Evolutionary conservation across 2,113 vertebrate species (phyloP).

Genomic region (Oreotragus oreotragus): DNA sequence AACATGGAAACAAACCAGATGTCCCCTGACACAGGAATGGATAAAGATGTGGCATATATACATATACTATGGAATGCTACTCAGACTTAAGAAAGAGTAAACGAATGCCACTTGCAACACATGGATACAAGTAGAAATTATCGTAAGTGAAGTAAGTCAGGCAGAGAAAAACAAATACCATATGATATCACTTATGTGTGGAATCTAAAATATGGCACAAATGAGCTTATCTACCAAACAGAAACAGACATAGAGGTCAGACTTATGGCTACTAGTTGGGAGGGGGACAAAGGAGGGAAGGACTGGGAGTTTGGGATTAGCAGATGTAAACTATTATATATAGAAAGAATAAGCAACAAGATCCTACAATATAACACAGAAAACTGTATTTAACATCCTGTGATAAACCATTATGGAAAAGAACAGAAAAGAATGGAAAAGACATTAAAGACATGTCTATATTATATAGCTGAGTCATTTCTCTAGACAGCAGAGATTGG

Average conservation of each 20-base stretch:
- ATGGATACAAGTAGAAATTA: neutral
- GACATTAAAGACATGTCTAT: neutral
- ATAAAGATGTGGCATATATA: neutral
- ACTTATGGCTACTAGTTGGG: neutral
- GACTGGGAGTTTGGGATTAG: neutral
- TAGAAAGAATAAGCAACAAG: neutral
- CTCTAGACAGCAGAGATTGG: neutral
- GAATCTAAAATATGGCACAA: neutral
- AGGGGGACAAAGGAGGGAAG: neutral
- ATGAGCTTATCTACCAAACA: neutral
- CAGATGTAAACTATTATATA: neutral
- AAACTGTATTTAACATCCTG: neutral
- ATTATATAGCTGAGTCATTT: neutral
- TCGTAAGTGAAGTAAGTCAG: neutral
- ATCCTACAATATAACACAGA: neutral
- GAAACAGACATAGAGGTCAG: neutral
- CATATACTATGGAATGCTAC: neutral
- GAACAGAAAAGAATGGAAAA: neutral
- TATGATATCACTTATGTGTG: neutral
- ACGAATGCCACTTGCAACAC: neutral
- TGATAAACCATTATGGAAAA: neutral
- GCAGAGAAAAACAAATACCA: neutral
- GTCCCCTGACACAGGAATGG: neutral
- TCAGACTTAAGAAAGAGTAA: neutral
- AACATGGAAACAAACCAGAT: neutral